phyloP scores from a whole-genome alignment of 2,888 invertebrate genomes.

The Drosophila fungiperda region DNA sequence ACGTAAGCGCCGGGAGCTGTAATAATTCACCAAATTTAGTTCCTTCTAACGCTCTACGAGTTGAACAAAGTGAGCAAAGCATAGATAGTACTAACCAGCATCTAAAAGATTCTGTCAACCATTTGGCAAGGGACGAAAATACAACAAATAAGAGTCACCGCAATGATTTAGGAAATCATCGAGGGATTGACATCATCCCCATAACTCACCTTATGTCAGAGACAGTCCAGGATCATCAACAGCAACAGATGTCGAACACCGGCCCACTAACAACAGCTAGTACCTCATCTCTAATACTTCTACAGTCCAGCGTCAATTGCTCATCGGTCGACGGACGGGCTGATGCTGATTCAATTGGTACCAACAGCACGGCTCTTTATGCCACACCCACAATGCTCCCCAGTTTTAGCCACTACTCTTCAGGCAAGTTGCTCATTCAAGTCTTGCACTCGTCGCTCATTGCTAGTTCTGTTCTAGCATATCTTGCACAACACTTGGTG shows the following conservation, averaged over 20 bases:
- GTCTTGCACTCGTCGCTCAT: conserved; percentile 14
- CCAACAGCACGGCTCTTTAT: conserved; percentile 66
- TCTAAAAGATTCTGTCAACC: conserved; percentile 27
- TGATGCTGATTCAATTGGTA: conserved; percentile 50
- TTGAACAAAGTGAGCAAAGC: conserved; percentile 16
- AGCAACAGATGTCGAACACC: conserved; percentile 36
- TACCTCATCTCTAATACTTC: conserved; percentile 85
- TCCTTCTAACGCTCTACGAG: conserved; percentile 18
- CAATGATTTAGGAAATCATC: conserved; percentile 40
- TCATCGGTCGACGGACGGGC: conserved; percentile 31
- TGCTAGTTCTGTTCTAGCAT: conserved; percentile 6
- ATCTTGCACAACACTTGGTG: conserved; percentile 38
- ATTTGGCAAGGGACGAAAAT: conserved; percentile 41
- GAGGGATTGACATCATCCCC: conserved; percentile 34
- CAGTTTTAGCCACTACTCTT: conserved; percentile 89
- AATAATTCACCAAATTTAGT: conserved; percentile 31
- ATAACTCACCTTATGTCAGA: conserved; percentile 44
- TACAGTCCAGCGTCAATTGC: conserved; percentile 86
- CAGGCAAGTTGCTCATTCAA: conserved; percentile 86
- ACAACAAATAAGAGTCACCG: conserved; percentile 39
- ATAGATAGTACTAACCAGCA: conserved; percentile 15
- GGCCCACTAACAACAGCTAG: conserved; percentile 31
- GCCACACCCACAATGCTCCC: conserved; percentile 89
- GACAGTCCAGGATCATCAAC: conserved; percentile 27
- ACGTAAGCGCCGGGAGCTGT: conserved; percentile 21